Conservation (phyloP, 2,888 invertebrate species). For the Rhogogaster chlorosoma region DNA sequence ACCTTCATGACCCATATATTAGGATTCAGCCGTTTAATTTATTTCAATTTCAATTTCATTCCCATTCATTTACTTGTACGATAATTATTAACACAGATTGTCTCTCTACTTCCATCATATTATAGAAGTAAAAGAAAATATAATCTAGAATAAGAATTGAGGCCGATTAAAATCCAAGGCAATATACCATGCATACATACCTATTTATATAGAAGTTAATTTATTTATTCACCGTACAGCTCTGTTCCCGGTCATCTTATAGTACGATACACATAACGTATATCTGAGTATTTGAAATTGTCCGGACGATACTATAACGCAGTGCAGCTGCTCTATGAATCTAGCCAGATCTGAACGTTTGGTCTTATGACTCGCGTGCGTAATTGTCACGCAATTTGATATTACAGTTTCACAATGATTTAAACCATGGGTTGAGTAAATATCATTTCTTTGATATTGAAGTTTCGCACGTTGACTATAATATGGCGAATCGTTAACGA, state of each 20-base stretch:
- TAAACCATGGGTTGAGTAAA: not conserved
- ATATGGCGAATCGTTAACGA: not conserved
- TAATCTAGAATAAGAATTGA: not conserved
- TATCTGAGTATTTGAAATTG: not conserved
- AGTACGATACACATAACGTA: not conserved
- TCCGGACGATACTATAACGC: not conserved
- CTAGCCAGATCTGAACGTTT: not conserved
- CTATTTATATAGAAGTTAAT: not conserved
- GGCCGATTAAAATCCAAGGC: not conserved
- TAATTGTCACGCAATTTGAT: not conserved
- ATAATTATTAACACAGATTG: not conserved
- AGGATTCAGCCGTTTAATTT: not conserved
- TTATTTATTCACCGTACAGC: too few relatives aligned
- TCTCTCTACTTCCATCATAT: not conserved
- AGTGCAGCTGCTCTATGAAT: conserved; percentile 19
- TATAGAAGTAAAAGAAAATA: not conserved
- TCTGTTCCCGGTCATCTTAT: too few relatives aligned
- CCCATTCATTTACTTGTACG: not conserved
- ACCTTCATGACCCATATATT: not conserved
- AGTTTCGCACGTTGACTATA: not conserved
- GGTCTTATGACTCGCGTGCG: not conserved
- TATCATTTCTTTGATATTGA: not conserved
- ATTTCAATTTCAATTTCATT: not conserved
- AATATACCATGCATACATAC: not conserved
- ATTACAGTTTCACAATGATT: not conserved